phyloP scores from a whole-genome alignment of 2,113 vertebrate genomes.

The Ceratotherium simum region DNA sequence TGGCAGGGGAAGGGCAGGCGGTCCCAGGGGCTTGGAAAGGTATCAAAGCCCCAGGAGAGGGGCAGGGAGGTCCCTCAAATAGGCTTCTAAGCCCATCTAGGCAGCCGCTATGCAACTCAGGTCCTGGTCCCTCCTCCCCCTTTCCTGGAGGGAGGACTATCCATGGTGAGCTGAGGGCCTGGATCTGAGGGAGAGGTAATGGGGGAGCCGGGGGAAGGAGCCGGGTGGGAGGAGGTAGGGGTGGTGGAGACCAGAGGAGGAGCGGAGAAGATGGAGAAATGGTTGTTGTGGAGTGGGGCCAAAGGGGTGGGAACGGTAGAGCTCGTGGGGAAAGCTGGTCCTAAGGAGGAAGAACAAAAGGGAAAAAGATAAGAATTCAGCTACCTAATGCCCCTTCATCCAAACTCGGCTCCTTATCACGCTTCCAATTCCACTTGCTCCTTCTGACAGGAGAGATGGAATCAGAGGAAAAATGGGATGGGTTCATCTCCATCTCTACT shows the following conservation, averaged over 20 bases:
- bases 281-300: slow-evolving; percentile 38
- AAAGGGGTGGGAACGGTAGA: slow-evolving; percentile 68
- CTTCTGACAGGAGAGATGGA: background rate
- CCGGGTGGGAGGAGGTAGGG: background rate
- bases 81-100: slow-evolving; percentile 89
- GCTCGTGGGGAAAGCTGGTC: slow-evolving; percentile 70
- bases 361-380: background rate
- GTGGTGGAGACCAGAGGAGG: background rate
- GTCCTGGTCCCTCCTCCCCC: slow-evolving; percentile 84
- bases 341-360: slow-evolving; percentile 61
- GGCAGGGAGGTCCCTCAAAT: slow-evolving; percentile 89
- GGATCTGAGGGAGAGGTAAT: slow-evolving; percentile 62
- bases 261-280: slow-evolving; percentile 33
- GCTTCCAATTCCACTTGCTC: background rate
- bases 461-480: background rate
- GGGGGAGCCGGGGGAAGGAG: background rate
- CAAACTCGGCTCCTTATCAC: background rate
- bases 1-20: slow-evolving; percentile 23
- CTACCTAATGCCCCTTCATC: background rate
- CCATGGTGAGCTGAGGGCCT: slow-evolving; percentile 83
- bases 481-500: background rate
- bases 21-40: slow-evolving; percentile 71
- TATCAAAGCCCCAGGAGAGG: slow-evolving; percentile 78
- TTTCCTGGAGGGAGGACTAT: slow-evolving; percentile 84
- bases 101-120: slow-evolving; percentile 75